Evolutionary conservation across 2,888 invertebrate genomes (phyloP), one percentile per base, ranked within the genome.

Genomic region (Geophilus truncorum): DNA sequence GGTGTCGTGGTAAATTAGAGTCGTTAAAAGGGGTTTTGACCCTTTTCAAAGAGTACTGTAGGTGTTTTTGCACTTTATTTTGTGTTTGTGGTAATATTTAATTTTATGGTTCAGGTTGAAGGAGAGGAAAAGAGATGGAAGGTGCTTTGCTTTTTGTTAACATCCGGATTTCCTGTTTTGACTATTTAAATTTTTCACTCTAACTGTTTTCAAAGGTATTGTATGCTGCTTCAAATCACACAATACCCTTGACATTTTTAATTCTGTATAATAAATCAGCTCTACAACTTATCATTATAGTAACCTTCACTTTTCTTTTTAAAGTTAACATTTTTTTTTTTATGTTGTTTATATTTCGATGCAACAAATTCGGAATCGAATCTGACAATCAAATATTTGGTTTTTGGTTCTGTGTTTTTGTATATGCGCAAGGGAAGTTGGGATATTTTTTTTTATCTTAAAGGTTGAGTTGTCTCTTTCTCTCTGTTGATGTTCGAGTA

Each of bases 111-210:
- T 70, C 70, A 70, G 70, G 70, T 70, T 70, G 70, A 70, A 57
- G 70, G 70, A 70, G 70, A 70, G 70, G 70, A 70, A 70, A 70
- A 70, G 70, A 25, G 70, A 70, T 28, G 51, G 51, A 51, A 51
- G 51, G 51, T 51, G 28, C 25, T 70, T 70, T 70, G 70, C 70
- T 70, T 70, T 51, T 70, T 70, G 70, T 70, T 70, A 70, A 70
- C 28, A 70, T 70, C 70, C 70, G 70, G 70, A 70, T 70, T 70
- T 70, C 70, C 70, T 70, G 70, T 70, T 70, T 70, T 70, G 25
- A 70, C 70, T 70, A 70, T 70, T 70, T 70, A 70, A 70, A 70
- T 70, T 70, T 70, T 70, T 70, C 70, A 70, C 23, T 51, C 70
- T 70, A 70, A 70, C 70, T 70, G 70, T 70, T 70, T 70, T 70